Base-by-base conservation (phyloP, 2,888 invertebrate species). In the Melinopterus prodromus region DNA sequence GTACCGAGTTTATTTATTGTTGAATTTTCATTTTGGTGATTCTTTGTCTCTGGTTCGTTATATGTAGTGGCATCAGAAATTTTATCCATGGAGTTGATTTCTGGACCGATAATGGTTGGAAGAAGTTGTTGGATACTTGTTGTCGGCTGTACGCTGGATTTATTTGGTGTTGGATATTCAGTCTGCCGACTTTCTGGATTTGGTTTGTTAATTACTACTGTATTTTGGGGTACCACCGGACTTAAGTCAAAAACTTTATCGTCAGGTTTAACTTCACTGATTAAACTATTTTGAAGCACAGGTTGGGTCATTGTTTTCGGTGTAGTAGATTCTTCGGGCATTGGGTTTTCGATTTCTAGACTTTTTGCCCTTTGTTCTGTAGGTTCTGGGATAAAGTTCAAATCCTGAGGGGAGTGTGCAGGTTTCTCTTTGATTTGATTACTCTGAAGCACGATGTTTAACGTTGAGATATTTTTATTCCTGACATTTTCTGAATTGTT, bases 401-500 rank as follows among this genome's bases (percentile, higher is more conserved):
- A 16, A n/a, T 53, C 53, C 35, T 71, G 7, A 35, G 38, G 35
- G 6, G 16, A 3, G 15, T 35, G 16, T 9, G 16, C 77, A 4
- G 76, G 69, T n/a, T 26, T 26, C 2, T 53, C 69, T 36, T 80
- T 77, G 16, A 75, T 72, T 16, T 69, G 76, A 70, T 36, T 70
- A 71, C 77, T 79, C 79, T 81, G 80, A 78, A 84, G 81, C n/a
- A 83, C 82, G 72, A 84, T 84, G 70, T 83, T 84, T 75, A 84
- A 80, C 14, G 83, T 84, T 70, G 83, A 83, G 53, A 84, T 78
- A 75, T 83, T 82, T 77, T 82, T 84, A 70, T 82, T 81, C 76
- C 72, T 81, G 16, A 71, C 75, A n/a, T 80, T 70, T 69, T 76
- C 77, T 53, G 77, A 78, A 77, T 75, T 75, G 71, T 80, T 80